These are phyloP conservation scores for Megalopta genalis DNA, from an alignment of 1,140 invertebrate species.

Conservation along the genomic window DNA sequence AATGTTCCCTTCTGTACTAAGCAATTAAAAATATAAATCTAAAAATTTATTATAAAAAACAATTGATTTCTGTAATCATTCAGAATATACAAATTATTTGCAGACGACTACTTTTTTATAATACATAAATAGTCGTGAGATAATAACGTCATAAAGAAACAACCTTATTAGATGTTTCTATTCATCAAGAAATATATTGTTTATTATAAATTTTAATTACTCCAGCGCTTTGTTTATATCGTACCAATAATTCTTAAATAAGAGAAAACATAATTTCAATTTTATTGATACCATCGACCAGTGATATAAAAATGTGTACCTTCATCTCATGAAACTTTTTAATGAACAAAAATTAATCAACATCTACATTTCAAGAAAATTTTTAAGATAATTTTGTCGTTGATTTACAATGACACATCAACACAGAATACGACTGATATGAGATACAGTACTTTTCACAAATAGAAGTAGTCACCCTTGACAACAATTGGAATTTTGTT, in stretches of 20 bases:
- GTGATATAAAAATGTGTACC: background rate
- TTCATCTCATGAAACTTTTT: slow-evolving; percentile 21
- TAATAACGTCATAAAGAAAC: background rate
- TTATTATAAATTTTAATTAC: too few relatives aligned
- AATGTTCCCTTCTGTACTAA: too few relatives aligned
- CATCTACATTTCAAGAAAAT: slow-evolving; percentile 13
- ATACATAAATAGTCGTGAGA: too few relatives aligned
- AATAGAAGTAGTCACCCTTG: slow-evolving; percentile 20
- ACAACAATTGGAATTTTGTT: slow-evolving; percentile 17
- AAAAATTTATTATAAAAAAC: too few relatives aligned
- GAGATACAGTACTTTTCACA: slow-evolving; percentile 20
- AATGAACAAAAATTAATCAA: background rate
- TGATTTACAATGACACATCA: background rate
- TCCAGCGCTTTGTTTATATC: background rate
- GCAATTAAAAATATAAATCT: too few relatives aligned
- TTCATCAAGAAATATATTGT: too few relatives aligned
- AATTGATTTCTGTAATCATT: too few relatives aligned
- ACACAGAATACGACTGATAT: background rate
- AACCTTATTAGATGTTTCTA: background rate
- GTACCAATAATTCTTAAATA: background rate
- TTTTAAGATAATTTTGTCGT: background rate
- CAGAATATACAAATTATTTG: too few relatives aligned
- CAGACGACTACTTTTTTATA: too few relatives aligned
- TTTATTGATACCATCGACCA: too few relatives aligned
- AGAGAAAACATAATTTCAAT: background rate